These are phyloP conservation scores for Megaceryle torquata DNA, from an alignment of 2,113 vertebrate genomes.

Conservation along the genomic window DNA sequence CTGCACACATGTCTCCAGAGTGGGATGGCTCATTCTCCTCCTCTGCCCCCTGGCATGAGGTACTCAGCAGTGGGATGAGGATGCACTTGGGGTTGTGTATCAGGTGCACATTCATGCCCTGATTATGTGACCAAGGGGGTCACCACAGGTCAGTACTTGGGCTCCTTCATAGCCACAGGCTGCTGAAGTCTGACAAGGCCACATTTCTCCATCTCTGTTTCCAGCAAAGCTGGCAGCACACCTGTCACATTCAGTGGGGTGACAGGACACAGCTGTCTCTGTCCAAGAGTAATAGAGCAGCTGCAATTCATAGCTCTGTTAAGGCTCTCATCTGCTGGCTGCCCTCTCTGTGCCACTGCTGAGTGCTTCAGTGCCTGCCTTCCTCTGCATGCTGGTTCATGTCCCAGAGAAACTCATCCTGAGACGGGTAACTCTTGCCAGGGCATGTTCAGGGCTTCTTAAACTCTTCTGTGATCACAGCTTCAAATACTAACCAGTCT, in stretches of 20 bases:
- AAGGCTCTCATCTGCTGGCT: accelerated
- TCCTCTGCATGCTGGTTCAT: accelerated
- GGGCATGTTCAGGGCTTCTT: neutral
- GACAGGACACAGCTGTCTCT: neutral
- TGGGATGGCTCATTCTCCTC: neutral
- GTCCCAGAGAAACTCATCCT: neutral
- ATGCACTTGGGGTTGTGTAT: accelerated
- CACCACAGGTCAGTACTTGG: neutral
- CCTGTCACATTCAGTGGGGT: neutral
- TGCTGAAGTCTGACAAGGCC: neutral
- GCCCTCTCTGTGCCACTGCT: neutral
- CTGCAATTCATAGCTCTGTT: neutral
- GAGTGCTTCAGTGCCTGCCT: neutral
- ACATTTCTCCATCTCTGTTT: neutral
- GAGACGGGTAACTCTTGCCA: neutral
- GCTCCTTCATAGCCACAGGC: neutral
- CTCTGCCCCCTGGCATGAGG: neutral
- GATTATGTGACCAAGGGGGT: neutral
- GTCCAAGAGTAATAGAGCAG: neutral
- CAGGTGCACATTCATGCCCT: neutral
- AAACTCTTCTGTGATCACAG: neutral
- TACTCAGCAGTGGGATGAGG: accelerated
- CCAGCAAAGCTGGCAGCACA: neutral
- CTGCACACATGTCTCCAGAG: neutral
- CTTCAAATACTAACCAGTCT: neutral